These are phyloP conservation scores for Hypocryptadius cinnamomeus DNA, from an alignment of 2,113 vertebrate genomes.

Conservation along the genomic window DNA sequence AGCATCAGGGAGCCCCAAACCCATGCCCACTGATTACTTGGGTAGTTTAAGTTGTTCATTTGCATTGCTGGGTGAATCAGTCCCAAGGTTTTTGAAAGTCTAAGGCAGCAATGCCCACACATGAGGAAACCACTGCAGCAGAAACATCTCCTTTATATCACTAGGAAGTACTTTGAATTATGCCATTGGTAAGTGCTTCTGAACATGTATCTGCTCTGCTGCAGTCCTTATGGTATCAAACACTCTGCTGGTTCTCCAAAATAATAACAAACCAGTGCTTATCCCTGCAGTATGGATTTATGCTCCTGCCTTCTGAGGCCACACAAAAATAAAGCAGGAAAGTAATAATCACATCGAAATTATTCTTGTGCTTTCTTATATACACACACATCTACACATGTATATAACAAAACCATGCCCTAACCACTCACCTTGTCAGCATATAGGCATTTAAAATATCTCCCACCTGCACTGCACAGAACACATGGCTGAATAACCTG, in stretches of 20 bases:
- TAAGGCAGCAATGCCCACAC: neutral
- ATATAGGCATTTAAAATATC: conserved; percentile 27
- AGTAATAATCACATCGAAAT: neutral
- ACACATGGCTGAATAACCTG: conserved; percentile 18
- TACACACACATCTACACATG: neutral
- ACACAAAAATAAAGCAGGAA: conserved; percentile 1
- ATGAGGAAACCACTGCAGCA: neutral
- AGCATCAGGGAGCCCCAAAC: neutral
- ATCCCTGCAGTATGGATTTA: neutral
- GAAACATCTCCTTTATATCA: neutral
- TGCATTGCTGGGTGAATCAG: neutral
- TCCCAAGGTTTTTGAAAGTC: neutral
- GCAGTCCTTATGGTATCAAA: neutral
- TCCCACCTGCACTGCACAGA: neutral
- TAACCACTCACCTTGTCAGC: conserved; percentile 44
- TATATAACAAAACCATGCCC: conserved; percentile 15
- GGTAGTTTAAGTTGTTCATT: neutral
- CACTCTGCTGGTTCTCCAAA: neutral
- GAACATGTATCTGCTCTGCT: neutral
- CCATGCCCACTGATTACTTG: neutral
- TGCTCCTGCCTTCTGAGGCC: neutral
- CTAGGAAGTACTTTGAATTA: neutral
- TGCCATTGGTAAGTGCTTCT: neutral
- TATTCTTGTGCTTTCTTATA: neutral
- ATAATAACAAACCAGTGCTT: neutral